A percentile compares a stretch with the other conserved stretches of the same genome.
These are phyloP conservation scores for Pelvicachromis taeniatus DNA, from an alignment of 2,113 vertebrate species.

Conservation along the genomic window DNA sequence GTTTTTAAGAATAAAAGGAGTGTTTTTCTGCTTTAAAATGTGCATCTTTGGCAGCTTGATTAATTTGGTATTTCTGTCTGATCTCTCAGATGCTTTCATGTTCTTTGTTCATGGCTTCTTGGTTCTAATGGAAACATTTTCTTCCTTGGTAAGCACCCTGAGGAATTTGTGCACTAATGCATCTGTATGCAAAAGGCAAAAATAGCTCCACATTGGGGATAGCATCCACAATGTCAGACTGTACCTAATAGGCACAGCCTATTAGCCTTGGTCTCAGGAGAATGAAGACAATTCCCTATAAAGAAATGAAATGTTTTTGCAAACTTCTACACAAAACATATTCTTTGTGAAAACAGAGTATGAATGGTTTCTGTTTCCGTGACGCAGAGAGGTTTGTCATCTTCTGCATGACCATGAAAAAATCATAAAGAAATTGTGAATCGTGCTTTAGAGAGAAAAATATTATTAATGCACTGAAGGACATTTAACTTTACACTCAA, in stretches of 20 bases:
- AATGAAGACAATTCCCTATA: not conserved
- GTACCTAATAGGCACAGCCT: slow-evolving; percentile 4
- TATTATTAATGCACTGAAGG: not conserved
- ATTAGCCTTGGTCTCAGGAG: not conserved
- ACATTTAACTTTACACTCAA: not conserved
- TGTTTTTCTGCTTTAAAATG: not conserved
- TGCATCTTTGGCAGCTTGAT: not conserved
- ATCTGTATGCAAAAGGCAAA: slow-evolving; percentile 41
- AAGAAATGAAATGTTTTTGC: not conserved
- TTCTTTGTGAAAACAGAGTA: not conserved
- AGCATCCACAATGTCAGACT: slow-evolving; percentile 21
- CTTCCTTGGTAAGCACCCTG: slow-evolving; percentile 4
- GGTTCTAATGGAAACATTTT: slow-evolving; percentile 14
- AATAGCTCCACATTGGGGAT: slow-evolving; percentile 47
- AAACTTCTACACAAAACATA: not conserved
- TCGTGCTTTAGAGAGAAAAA: not conserved
- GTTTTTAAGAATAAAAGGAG: not conserved
- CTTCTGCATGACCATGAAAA: not conserved
- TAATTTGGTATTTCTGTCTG: not conserved
- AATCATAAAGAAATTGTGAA: not conserved
- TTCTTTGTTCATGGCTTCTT: not conserved
- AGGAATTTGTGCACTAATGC: slow-evolving; percentile 42
- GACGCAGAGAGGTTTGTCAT: not conserved
- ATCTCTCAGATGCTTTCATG: not conserved
- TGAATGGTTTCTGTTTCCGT: not conserved